phyloP scores from a whole-genome alignment of 2,797 vertebrate species.

The Nannoperca australis region DNA sequence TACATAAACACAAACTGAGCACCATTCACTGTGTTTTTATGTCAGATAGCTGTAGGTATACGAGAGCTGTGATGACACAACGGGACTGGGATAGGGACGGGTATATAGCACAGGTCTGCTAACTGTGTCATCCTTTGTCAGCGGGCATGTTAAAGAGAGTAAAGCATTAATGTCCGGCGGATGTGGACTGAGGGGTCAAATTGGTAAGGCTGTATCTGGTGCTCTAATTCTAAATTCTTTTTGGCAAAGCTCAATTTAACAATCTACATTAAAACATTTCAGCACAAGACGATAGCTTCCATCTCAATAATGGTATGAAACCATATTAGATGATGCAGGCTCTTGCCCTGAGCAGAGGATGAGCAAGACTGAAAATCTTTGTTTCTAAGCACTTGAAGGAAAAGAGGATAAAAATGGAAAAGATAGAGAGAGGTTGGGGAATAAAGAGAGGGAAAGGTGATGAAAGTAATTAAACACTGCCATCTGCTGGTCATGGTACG shows the following conservation, averaged over 20 bases:
- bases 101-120: conserved; percentile 21
- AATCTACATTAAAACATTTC: conserved; percentile 42
- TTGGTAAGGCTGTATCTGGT: conserved; percentile 22
- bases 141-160: conserved; percentile 4
- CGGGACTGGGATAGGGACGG: conserved; percentile 5
- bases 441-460: conserved; percentile 19
- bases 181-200: conserved; percentile 33
- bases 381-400: conserved; percentile 81
- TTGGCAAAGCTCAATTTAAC: conserved; percentile 39
- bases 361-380: conserved; percentile 69
- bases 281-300: conserved; percentile 33
- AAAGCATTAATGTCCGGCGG: background rate
- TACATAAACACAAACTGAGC: conserved; percentile 28
- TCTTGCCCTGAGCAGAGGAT: conserved; percentile 45
- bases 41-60: conserved; percentile 41
- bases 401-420: conserved; percentile 79
- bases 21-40: conserved; percentile 33
- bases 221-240: conserved; percentile 36
- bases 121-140: conserved; percentile 26
- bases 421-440: conserved; percentile 61
- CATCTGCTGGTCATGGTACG: conserved; percentile 76
- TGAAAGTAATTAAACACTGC: conserved; percentile 78
- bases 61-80: conserved; percentile 33
- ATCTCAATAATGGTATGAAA: conserved; percentile 66
- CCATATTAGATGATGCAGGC: conserved; percentile 52